phyloP scores from a whole-genome alignment of 2,113 vertebrate genomes.

The Brienomyrus longianalis region DNA sequence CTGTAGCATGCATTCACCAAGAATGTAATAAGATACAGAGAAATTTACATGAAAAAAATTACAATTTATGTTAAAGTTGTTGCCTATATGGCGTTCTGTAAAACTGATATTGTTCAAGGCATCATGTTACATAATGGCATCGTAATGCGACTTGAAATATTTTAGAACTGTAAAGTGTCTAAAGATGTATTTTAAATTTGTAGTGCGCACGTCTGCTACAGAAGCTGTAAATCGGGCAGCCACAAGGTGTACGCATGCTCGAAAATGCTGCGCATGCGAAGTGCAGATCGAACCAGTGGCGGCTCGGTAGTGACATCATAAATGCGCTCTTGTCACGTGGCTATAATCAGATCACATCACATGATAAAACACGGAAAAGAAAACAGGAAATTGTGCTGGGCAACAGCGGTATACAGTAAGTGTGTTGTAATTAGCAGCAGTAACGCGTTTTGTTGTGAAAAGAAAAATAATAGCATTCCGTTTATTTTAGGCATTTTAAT shows the following conservation, averaged over 20 bases:
- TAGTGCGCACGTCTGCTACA: not conserved
- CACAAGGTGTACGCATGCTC: not conserved
- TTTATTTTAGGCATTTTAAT: not conserved
- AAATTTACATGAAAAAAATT: not conserved
- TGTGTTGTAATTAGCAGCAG: not conserved
- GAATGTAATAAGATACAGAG: not conserved
- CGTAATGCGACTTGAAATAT: not conserved
- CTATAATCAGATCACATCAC: not conserved
- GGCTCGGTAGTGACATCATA: not conserved
- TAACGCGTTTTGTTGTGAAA: not conserved
- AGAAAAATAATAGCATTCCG: not conserved
- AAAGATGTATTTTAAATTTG: not conserved
- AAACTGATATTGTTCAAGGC: not conserved
- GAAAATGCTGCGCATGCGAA: not conserved
- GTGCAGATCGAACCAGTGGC: not conserved
- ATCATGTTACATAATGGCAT: not conserved
- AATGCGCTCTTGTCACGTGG: slow-evolving; percentile 6
- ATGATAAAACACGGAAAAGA: not conserved
- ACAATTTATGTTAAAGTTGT: not conserved
- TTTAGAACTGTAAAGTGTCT: not conserved
- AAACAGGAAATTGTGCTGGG: slow-evolving; percentile 8
- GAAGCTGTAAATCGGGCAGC: not conserved
- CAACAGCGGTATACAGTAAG: not conserved
- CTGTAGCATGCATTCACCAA: not conserved
- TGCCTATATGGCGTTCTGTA: not conserved